Evolutionary conservation across 2,888 invertebrate species (phyloP), one percentile per base, ranked within the genome.

Genomic region (Cinara cedri): DNA sequence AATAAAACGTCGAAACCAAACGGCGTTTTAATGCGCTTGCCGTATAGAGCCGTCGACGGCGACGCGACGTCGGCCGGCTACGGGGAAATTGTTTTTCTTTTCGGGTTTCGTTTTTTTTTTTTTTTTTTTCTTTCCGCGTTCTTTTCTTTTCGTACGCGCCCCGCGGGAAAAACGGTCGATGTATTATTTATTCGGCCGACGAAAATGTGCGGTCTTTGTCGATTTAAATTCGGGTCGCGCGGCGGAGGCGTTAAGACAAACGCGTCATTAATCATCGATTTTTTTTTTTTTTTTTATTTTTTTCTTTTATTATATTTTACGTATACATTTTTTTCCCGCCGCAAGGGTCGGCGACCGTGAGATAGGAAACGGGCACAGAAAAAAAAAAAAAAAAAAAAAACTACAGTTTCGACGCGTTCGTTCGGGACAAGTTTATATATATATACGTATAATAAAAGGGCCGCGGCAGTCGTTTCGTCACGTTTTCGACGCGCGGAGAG

Each of bases 241-340:
- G 60, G 26, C 60, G 26, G 57, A 3, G 60, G 26, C 60, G 26
- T 66, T 46, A 76, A 76, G 66, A 76, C 66, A 57, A 76, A 68
- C 10, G 51, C 13, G 68, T 57, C 76, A 42, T 68, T 78, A 78
- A 78, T 78, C 76, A 57, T 76, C 26, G 21, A 49, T 76, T 26
- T 66, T 57, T 55, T 66, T 55, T 2, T 9, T 24, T 3, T 55
- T 57, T 4, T 34, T 21, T 13, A 8, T 55, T 71, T 55, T 54
- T 34, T 34, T 34, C 6, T 34, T 34, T 34, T 34, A 34, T 34
- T 34, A 34, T 34, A 34, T 34, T 34, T 4, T 34, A 34, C 6
- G 6, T 34, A 34, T 34, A 34, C 6, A 34, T 34, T 34, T 34
- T 34, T 6, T 6, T 6, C 34, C 34, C 24, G 6, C 54, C 19